Base-by-base conservation (phyloP, 1,140 invertebrate species). In the Mylabris phalerata region DNA sequence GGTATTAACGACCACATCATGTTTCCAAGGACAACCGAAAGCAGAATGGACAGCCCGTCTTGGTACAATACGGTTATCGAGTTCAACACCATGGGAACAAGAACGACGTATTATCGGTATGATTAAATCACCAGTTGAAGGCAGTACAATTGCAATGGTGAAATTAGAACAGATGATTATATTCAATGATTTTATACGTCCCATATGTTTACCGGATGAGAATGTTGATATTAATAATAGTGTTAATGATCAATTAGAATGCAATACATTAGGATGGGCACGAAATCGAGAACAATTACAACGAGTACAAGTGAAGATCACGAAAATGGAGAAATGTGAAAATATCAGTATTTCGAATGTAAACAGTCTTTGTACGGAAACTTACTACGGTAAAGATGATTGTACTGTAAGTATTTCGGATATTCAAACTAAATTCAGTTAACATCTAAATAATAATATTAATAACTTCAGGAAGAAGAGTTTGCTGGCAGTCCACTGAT, bases 81-180 rank as follows among this genome's bases (percentile, higher is more conserved):
- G 86, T 50, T 83, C 82, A 2, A 84, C 90, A 2, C 92, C 92
- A 0, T 93, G 90, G 90, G 89, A 91, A 60, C 90, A 93, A 71
- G 87, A 93, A 64, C 76, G 89, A 25, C 79, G 89, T 51, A 88
- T 95, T 11, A 79, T 91, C 2, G 91, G 91, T 10, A 90, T 93
- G 88, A 84, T 93, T 3, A 91, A 92, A 64, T 92, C 90, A 0
- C 90, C 91, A 0, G 87, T 93, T 0, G 90, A 92, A 75, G 91
- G 91, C 7, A 92, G 89, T 60, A 88, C 87, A 42, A 79, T 92
- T 1, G 89, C 90, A 1, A 72, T 95, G 32, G 79, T 93, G 5
- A 89, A 91, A 66, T 73, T 94, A 42, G 88, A 90, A 58, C 82
- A 86, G 55, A 82, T 88, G 0, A 78, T 92, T 0, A 79, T 77